phyloP scores from a whole-genome alignment of 2,113 vertebrate genomes.

The Climacteris rufus region DNA sequence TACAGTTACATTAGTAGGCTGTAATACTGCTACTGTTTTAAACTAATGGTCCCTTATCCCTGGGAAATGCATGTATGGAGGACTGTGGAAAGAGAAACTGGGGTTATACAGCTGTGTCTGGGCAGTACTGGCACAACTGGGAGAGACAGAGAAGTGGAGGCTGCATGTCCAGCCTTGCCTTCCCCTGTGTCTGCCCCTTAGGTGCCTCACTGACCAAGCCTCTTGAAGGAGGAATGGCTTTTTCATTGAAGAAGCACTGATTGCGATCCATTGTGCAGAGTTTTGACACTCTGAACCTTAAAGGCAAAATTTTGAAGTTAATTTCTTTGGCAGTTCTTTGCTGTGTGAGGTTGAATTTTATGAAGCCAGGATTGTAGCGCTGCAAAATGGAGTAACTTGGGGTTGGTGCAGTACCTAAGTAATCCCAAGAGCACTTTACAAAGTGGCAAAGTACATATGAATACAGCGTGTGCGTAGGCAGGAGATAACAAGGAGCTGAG shows the following conservation, averaged over 20 bases:
- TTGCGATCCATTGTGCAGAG: fast-evolving
- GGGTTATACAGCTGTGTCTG: not conserved
- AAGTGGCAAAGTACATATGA: conserved; percentile 18
- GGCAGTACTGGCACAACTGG: not conserved
- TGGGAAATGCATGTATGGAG: not conserved
- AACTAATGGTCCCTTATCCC: not conserved
- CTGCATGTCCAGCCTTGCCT: not conserved
- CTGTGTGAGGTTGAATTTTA: not conserved
- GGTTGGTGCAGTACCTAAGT: conserved; percentile 17
- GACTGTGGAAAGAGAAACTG: not conserved
- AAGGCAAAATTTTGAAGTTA: not conserved
- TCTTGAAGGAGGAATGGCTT: not conserved
- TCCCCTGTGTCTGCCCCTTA: fast-evolving
- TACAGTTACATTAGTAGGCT: not conserved
- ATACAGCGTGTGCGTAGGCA: not conserved
- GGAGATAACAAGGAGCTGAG: conserved; percentile 19
- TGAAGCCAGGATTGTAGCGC: not conserved
- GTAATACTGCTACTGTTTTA: not conserved
- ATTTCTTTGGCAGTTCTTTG: not conserved
- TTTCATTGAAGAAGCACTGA: not conserved
- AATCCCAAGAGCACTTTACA: conserved; percentile 31
- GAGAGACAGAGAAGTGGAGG: not conserved
- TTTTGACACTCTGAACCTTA: not conserved
- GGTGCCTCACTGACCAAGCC: not conserved
- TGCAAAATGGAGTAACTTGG: not conserved